Conservation (phyloP, 2,888 invertebrate genomes). For the Rhogogaster chlorosoma region DNA sequence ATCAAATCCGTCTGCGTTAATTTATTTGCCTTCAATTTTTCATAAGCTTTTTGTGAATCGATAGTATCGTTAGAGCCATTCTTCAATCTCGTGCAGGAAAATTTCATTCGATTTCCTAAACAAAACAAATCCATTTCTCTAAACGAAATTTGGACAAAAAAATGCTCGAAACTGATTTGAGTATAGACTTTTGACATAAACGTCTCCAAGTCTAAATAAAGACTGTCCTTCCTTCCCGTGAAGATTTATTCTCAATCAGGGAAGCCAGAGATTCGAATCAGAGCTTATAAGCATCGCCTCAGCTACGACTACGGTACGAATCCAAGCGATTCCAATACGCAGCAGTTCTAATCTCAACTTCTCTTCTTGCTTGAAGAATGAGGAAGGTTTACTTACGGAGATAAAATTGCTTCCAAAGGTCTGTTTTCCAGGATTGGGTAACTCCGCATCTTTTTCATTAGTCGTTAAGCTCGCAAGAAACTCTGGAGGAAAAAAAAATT, state of each 20-base stretch:
- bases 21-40: background rate
- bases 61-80: background rate
- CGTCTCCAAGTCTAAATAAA: background rate
- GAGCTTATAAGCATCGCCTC: background rate
- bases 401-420: constrained; percentile 6
- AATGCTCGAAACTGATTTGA: background rate
- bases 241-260: background rate
- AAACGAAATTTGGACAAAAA: background rate
- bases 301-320: background rate
- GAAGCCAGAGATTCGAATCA: background rate
- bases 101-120: background rate
- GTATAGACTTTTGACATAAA: background rate
- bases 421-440: background rate
- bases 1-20: background rate
- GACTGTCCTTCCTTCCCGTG: background rate
- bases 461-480: background rate
- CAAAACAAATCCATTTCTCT: too few species aligned
- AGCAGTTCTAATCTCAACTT: background rate
- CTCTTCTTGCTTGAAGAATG: background rate
- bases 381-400: background rate
- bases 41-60: background rate
- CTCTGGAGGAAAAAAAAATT: background rate
- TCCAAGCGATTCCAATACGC: background rate
- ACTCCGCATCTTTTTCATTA: background rate
- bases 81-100: background rate